These are phyloP conservation scores for Spea multiplicata DNA, from an alignment of 2,113 vertebrate genomes.

Conservation along the genomic window DNA sequence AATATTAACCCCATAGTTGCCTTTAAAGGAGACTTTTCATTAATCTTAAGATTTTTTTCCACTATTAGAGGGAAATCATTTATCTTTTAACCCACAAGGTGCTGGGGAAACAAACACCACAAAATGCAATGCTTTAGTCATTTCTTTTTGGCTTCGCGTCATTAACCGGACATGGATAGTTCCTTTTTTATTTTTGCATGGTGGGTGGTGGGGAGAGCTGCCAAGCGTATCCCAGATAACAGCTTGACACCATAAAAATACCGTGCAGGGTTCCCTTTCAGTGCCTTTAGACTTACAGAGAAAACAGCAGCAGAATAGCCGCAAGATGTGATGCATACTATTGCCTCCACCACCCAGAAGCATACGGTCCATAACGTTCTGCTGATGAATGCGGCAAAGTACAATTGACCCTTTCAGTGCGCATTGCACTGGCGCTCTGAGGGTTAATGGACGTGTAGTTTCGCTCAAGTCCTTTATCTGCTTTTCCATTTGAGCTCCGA, in stretches of 20 bases:
- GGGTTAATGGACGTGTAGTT: background rate
- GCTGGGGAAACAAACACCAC: background rate
- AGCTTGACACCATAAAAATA: conserved; percentile 30
- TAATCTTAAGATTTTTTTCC: background rate
- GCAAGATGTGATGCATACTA: background rate
- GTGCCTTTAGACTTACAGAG: conserved; percentile 1
- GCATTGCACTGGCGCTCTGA: background rate
- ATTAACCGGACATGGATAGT: conserved; percentile 13
- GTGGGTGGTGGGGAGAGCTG: conserved; percentile 27
- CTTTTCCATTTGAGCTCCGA: background rate
- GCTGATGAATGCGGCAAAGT: conserved; percentile 1
- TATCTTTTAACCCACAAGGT: conserved; percentile 12
- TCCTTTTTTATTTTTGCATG: background rate
- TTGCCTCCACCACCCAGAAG: background rate
- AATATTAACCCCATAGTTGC: conserved; percentile 61
- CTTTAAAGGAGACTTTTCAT: conserved; percentile 48
- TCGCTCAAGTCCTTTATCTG: background rate
- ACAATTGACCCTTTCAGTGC: background rate
- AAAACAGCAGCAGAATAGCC: background rate
- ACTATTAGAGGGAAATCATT: background rate
- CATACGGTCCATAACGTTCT: background rate
- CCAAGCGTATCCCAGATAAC: conserved; percentile 40
- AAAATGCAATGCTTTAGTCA: background rate
- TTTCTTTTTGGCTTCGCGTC: conserved; percentile 15
- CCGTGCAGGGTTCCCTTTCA: conserved; percentile 3